These are phyloP conservation scores for Prunella strophiata DNA, from an alignment of 2,797 vertebrate genomes.

Conservation along the genomic window DNA sequence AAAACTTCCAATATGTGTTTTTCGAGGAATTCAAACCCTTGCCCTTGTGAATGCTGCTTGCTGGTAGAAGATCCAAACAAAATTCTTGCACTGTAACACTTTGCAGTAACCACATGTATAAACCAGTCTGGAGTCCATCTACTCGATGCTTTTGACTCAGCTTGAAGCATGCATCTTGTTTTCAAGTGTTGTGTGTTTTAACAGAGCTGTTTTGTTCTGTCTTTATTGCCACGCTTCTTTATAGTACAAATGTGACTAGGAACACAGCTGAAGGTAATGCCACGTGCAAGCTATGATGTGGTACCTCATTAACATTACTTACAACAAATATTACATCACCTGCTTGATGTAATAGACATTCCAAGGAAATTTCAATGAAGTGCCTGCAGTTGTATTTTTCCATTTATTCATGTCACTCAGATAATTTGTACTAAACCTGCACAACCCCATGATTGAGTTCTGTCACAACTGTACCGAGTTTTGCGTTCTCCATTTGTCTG, in stretches of 20 bases:
- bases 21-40: not conserved
- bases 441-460: conserved; percentile 83
- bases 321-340: conserved; percentile 85
- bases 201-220: conserved; percentile 95
- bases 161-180: conserved; percentile 72
- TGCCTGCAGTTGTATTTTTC: conserved; percentile 74
- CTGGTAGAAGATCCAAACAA: conserved; percentile 10
- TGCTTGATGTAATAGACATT: conserved; percentile 85
- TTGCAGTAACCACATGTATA: not conserved
- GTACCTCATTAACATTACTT: conserved; percentile 88
- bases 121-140: conserved; percentile 19
- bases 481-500: conserved; percentile 90
- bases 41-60: not conserved
- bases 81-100: not conserved
- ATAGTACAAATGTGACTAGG: conserved; percentile 99
- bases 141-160: conserved; percentile 47
- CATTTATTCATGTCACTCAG: conserved; percentile 83
- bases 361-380: conserved; percentile 74
- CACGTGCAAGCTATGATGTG: conserved; percentile 79
- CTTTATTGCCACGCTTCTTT: conserved; percentile 94
- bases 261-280: conserved; percentile 94
- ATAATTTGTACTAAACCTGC: conserved; percentile 78
- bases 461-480: conserved; percentile 83
- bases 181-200: conserved; percentile 81
- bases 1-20: not conserved